A percentile compares a stretch with the other conserved stretches of the same genome.
phyloP scores from a whole-genome alignment of 1,140 invertebrate genomes.

The Temnothorax longispinosus region DNA sequence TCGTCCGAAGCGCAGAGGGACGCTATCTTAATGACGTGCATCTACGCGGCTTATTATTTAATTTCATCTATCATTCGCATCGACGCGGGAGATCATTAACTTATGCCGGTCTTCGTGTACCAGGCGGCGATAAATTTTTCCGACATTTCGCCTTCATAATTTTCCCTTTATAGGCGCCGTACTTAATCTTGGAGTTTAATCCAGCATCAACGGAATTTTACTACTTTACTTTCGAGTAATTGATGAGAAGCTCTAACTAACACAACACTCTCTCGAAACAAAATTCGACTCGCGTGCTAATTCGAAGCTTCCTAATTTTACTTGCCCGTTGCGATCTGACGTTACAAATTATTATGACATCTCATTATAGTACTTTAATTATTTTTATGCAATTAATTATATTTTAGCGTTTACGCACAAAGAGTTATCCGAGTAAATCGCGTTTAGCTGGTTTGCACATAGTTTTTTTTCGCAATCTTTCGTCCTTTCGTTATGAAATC shows the following conservation, averaged over 20 bases:
- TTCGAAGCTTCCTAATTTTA: constrained; percentile 13
- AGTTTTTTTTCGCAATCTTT: not conserved
- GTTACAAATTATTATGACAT: not conserved
- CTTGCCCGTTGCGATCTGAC: not conserved
- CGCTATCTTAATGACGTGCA: constrained; percentile 45
- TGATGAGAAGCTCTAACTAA: constrained; percentile 52
- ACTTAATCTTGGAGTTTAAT: constrained; percentile 60
- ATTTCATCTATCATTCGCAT: constrained; percentile 59
- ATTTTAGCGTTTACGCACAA: not conserved
- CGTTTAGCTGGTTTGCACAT: not conserved
- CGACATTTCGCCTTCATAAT: constrained; percentile 62
- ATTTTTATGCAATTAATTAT: not conserved
- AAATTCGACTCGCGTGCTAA: constrained; percentile 50
- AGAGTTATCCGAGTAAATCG: not conserved
- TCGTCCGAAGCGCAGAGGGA: not conserved
- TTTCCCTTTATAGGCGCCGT: constrained; percentile 54
- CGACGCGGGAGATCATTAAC: constrained; percentile 55
- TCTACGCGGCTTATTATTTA: constrained; percentile 52
- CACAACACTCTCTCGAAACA: constrained; percentile 37
- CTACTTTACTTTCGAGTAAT: constrained; percentile 58
- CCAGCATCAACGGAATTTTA: constrained; percentile 61
- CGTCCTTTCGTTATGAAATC: constrained; percentile 10
- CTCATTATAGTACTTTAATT: not conserved
- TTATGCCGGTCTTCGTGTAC: constrained; percentile 53
- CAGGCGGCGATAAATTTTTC: constrained; percentile 55